These are phyloP conservation scores for Cheilosia soror DNA, from an alignment of 2,888 invertebrate species.

Conservation along the genomic window DNA sequence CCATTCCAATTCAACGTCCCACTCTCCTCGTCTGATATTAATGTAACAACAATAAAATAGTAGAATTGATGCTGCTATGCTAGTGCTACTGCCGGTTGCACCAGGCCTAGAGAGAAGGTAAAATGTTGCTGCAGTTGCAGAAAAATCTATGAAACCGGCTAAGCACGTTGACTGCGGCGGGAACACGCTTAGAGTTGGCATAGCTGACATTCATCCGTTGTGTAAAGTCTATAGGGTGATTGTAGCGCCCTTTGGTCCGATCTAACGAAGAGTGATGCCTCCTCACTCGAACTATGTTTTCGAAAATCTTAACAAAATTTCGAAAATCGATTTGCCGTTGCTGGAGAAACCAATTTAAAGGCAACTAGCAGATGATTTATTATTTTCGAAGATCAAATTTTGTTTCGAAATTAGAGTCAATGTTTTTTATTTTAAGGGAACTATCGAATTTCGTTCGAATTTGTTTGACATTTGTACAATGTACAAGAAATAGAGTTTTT, in stretches of 20 bases:
- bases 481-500: too few species aligned
- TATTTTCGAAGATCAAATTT: not conserved
- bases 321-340: not conserved
- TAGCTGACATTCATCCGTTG: constrained; percentile 65
- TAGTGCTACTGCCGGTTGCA: constrained; percentile 38
- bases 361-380: not conserved
- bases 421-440: too few species aligned
- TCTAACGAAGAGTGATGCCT: not conserved
- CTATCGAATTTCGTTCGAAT: too few species aligned
- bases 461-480: too few species aligned
- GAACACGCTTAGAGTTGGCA: constrained; percentile 53
- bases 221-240: constrained; percentile 26
- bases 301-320: not conserved
- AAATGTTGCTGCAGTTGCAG: constrained; percentile 48
- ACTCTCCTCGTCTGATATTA: constrained; percentile 49
- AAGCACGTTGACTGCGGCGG: constrained; percentile 56
- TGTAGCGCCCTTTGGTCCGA: not conserved
- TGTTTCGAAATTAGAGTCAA: too few species aligned
- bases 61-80: constrained; percentile 57
- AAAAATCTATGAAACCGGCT: constrained; percentile 66
- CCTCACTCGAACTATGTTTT: not conserved
- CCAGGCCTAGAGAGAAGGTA: constrained; percentile 32
- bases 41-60: constrained; percentile 70
- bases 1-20: constrained; percentile 11
- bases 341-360: not conserved